Percentiles rank a stretch among this genome's conserved stretches.
Conservation (phyloP, 2,113 vertebrate species). For the Brienomyrus brachyistius region DNA sequence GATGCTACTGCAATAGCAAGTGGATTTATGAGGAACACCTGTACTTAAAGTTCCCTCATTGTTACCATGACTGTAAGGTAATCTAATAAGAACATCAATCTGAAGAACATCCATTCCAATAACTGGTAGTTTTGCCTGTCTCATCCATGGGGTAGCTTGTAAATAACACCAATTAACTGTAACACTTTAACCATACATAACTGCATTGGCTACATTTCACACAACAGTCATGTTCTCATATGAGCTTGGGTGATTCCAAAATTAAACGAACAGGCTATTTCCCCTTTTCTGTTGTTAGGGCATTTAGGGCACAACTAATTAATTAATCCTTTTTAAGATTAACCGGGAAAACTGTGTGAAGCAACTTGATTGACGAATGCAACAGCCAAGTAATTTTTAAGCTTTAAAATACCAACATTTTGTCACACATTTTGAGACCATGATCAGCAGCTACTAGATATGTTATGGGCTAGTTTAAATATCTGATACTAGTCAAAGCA, state of each 20-base stretch:
- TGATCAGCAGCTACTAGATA: background rate
- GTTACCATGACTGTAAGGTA: background rate
- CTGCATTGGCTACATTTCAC: background rate
- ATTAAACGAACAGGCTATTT: background rate
- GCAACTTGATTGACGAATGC: background rate
- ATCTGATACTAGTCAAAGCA: background rate
- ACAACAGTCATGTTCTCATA: background rate
- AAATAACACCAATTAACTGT: background rate
- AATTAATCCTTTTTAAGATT: background rate
- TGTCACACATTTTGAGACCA: background rate
- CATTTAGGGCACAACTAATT: background rate
- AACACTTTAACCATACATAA: background rate
- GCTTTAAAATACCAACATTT: background rate
- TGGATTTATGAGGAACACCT: background rate
- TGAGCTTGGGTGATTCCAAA: background rate
- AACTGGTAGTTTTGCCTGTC: background rate
- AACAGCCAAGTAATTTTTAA: background rate
- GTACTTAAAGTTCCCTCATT: background rate
- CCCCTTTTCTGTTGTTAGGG: background rate
- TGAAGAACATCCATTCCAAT: background rate
- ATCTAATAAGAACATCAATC: background rate
- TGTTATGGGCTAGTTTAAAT: background rate
- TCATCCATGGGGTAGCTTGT: background rate
- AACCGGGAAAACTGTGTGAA: background rate
- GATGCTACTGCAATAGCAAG: background rate